A percentile compares a stretch with the other conserved stretches of the same genome.
These are phyloP conservation scores for Ailurus styani DNA, from an alignment of 2,113 vertebrate genomes.

Conservation along the genomic window DNA sequence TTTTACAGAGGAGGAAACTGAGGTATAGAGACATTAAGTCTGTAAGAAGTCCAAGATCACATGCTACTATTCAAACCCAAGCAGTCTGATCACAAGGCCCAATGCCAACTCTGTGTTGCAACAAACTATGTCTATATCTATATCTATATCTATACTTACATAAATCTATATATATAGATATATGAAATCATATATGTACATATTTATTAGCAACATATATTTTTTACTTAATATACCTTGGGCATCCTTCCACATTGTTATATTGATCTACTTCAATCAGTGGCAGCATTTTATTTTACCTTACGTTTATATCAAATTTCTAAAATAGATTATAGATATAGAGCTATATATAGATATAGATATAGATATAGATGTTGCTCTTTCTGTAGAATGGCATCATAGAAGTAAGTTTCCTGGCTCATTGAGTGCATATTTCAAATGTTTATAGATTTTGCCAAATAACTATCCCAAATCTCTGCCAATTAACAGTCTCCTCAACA, in stretches of 20 bases:
- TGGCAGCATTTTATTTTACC: conserved; percentile 16
- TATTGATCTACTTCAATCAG: not conserved
- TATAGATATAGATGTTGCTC: not conserved
- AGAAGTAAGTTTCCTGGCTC: not conserved
- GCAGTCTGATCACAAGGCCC: not conserved
- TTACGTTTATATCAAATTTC: not conserved
- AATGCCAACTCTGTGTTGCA: not conserved
- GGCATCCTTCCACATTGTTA: conserved; percentile 13
- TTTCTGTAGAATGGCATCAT: not conserved
- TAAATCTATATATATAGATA: too few relatives aligned
- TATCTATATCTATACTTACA: too few relatives aligned
- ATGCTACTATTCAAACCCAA: not conserved
- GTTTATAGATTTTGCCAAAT: not conserved
- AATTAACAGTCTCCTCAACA: not conserved
- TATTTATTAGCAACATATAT: not conserved
- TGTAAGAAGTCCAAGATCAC: not conserved
- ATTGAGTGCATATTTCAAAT: not conserved
- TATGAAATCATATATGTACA: not conserved
- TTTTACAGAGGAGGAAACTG: not conserved
- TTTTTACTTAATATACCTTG: not conserved
- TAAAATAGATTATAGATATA: not conserved
- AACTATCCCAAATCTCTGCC: not conserved
- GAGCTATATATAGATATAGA: not conserved
- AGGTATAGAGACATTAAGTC: not conserved
- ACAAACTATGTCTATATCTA: not conserved